phyloP scores from a whole-genome alignment of 1,140 invertebrate species.

The Drosophila tsacasi region DNA sequence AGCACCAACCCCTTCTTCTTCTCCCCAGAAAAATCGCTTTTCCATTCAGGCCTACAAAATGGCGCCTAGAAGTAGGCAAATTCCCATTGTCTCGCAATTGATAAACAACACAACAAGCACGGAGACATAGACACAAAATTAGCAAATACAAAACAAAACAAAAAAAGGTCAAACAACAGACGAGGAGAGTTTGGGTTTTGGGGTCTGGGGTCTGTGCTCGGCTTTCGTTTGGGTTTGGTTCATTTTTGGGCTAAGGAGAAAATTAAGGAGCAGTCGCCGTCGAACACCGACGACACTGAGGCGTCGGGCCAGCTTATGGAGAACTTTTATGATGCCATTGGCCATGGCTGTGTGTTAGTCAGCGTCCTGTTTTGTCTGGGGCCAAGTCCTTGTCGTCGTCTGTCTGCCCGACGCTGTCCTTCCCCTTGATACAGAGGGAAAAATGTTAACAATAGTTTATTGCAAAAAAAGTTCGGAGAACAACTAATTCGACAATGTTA shows the following conservation, averaged over 20 bases:
- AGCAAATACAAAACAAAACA: constrained; percentile 29
- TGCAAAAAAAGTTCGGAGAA: too few relatives aligned
- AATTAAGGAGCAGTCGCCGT: constrained; percentile 48
- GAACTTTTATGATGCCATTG: constrained; percentile 78
- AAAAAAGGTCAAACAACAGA: constrained; percentile 72
- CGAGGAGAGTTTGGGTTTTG: constrained; percentile 16
- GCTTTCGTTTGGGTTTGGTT: constrained; percentile 2
- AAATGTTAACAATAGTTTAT: too few relatives aligned
- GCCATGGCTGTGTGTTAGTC: constrained; percentile 51
- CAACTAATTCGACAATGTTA: too few relatives aligned
- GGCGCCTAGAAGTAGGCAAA: constrained; percentile 43
- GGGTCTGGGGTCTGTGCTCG: not conserved
- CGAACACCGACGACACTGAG: constrained; percentile 34
- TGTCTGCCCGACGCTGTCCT: constrained; percentile 11
- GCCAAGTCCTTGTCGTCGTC: constrained; percentile 44
- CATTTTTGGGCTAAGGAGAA: constrained; percentile 17
- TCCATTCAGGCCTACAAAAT: constrained; percentile 43
- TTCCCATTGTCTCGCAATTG: constrained; percentile 50
- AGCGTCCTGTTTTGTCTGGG: constrained; percentile 56
- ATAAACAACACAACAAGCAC: constrained; percentile 24
- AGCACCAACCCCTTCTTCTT: not conserved
- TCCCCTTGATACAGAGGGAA: not conserved
- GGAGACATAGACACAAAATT: constrained; percentile 54
- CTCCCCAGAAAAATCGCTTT: constrained; percentile 15
- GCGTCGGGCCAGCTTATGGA: constrained; percentile 39